These are phyloP conservation scores for Threskiornis aethiopicus DNA, from an alignment of 2,797 vertebrate species.

Conservation along the genomic window DNA sequence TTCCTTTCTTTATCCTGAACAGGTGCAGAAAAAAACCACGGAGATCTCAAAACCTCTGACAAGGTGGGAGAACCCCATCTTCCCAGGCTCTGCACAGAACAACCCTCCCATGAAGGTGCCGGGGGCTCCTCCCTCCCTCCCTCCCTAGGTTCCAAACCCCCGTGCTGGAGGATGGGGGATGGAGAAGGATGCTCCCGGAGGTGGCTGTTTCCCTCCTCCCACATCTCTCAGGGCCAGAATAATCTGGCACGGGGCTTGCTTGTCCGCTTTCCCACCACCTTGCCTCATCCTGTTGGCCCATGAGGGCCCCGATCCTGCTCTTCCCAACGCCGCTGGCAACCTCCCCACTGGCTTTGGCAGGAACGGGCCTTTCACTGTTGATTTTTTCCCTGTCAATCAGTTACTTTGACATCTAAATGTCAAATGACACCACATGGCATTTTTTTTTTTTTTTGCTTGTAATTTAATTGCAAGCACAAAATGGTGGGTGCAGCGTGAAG, in stretches of 20 bases:
- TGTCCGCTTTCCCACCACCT: neutral
- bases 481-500: slow-evolving; percentile 27
- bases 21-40: fast-evolving
- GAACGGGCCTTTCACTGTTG: slow-evolving; percentile 43
- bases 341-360: slow-evolving; percentile 28
- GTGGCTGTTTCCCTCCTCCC: neutral
- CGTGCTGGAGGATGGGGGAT: neutral
- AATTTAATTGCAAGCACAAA: slow-evolving; percentile 59
- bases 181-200: neutral
- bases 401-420: slow-evolving; percentile 67
- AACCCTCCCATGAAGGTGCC: fast-evolving
- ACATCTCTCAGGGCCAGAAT: neutral
- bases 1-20: neutral
- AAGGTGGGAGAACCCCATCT: neutral
- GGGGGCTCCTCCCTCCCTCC: neutral
- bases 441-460: neutral
- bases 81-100: neutral
- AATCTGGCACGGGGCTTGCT: neutral
- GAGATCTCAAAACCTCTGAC: neutral
- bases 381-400: slow-evolving; percentile 63
- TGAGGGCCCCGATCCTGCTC: neutral
- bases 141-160: fast-evolving
- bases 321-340: slow-evolving; percentile 25
- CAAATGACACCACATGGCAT: slow-evolving; percentile 64
- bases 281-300: neutral